Evolutionary conservation across 1,140 invertebrate genomes (phyloP).

Genomic region (Belonocnema kinseyi): DNA sequence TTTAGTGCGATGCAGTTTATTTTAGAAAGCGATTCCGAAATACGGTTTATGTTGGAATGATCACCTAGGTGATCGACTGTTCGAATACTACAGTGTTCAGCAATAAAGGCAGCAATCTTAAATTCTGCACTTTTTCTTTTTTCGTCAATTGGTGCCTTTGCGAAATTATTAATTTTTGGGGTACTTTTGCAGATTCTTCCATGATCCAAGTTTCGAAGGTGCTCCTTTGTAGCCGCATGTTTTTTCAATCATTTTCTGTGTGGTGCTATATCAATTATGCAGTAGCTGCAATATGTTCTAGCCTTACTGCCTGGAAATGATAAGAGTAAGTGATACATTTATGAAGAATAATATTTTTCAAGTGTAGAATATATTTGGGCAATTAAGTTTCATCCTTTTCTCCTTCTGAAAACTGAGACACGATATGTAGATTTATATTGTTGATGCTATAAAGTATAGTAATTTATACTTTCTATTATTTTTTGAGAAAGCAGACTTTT

Average conservation of each 20-base stretch:
- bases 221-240: conserved; percentile 13
- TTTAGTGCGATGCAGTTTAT: conserved; percentile 25
- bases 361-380: no score
- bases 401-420: no score
- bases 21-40: not conserved
- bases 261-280: not conserved
- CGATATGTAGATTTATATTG: no score
- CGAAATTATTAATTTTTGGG: not conserved
- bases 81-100: conserved; percentile 7
- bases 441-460: no score
- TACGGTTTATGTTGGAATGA: conserved; percentile 28
- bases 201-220: not conserved
- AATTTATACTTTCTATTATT: no score
- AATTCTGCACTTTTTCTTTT: conserved; percentile 15
- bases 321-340: no score
- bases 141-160: not conserved
- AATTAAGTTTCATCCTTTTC: no score
- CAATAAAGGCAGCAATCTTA: not conserved
- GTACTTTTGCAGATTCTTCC: not conserved
- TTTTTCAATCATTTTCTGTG: not conserved
- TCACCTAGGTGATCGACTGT: conserved; percentile 13
- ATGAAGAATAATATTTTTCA: no score
- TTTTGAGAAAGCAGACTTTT: no score
- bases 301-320: not conserved
- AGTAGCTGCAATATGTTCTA: not conserved